These are phyloP conservation scores for Acomys russatus DNA, from an alignment of 2,797 vertebrate genomes.

Conservation along the genomic window DNA sequence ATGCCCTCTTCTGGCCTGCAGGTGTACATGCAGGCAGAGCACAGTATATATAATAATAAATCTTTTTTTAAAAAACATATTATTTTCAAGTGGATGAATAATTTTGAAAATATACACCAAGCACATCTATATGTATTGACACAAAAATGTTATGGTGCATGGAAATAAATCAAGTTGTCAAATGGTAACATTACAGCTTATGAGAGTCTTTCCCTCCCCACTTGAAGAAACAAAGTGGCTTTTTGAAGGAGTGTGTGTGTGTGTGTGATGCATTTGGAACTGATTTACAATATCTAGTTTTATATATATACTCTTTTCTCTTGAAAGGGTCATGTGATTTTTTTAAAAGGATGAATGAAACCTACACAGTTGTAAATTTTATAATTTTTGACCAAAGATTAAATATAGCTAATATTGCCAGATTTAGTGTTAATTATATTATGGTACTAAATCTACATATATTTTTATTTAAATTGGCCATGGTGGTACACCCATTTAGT, in stretches of 20 bases:
- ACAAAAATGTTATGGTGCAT: conserved; percentile 31
- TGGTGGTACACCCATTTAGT: neutral
- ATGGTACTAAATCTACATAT: neutral
- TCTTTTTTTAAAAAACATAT: neutral
- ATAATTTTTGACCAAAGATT: neutral
- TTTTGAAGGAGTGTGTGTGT: neutral
- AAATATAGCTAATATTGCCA: conserved; percentile 45
- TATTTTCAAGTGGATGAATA: conserved; percentile 44
- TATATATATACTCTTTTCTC: conserved; percentile 7
- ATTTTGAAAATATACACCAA: conserved; percentile 49
- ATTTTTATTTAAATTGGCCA: neutral
- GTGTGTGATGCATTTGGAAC: neutral
- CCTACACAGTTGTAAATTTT: conserved; percentile 8
- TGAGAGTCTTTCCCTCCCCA: neutral
- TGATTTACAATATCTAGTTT: neutral
- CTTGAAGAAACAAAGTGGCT: conserved; percentile 19
- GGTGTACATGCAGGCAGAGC: no score
- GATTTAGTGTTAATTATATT: neutral
- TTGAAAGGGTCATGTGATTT: neutral
- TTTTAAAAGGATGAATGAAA: neutral
- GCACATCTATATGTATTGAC: neutral
- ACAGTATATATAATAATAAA: no score
- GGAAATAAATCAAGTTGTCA: conserved; percentile 27
- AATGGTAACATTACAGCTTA: neutral
- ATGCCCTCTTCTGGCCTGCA: no score